Evolutionary conservation across 2,113 vertebrate species (phyloP), one percentile per base, ranked within the genome.

Genomic region (Formicarius rufipectus): DNA sequence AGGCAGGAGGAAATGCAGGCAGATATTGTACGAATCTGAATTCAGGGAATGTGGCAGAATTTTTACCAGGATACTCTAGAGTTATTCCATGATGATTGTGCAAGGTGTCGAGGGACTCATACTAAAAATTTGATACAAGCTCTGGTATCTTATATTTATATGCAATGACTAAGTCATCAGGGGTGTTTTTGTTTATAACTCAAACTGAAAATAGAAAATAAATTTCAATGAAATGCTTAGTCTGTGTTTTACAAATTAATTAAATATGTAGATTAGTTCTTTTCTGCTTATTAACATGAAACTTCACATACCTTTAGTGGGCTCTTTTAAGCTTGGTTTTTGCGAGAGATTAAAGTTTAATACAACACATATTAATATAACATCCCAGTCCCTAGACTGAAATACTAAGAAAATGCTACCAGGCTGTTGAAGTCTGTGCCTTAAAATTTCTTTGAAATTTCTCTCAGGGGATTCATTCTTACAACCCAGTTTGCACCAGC

Each of bases 221-320:
- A 11, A 62, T 52, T 62, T 53, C 12, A 52, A 35, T 39, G 3
- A 78, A 62, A 25, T 28, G 12, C 66, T 91, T 64, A 6, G 0
- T 66, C 31, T 7, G 0, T 0, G 0, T 84, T 73, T 78, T 74
- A 27, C 42, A 4, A 79, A 50, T 83, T 75, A 12, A 47, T 59
- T 50, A 31, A 77, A 45, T 28, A 42, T 55, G 42, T 45, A 22
- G 35, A 19, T 66, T n/a, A 42, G 35, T 79, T 87, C 78, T 67
- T 87, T 59, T 30, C 14, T 73, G 25, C 40, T 63, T 20, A 30
- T 62, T 39, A 39, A 68, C 58, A 28, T 56, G 33, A 67, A 50
- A 22, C 37, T 77, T 77, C 25, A 40, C 59, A 59, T 66, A 55
- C 7, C 33, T 77, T 56, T 86, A 35, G 68, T 68, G 33, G 15